Conservation (phyloP, 2,888 invertebrate species). For the Drosophila tanythrix region DNA sequence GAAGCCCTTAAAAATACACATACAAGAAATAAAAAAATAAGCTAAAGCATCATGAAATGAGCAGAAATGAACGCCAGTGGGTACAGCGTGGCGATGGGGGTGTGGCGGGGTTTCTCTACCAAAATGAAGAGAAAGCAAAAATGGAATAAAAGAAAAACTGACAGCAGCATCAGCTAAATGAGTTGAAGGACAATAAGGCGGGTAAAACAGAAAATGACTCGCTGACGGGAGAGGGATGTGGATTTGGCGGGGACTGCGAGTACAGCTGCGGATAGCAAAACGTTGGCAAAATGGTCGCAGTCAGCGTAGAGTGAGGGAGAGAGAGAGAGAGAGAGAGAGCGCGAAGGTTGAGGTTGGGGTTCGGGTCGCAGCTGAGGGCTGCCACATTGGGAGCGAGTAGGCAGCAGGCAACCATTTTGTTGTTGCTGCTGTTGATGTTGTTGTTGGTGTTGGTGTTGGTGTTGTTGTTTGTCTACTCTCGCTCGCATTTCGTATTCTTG, state of each 20-base stretch:
- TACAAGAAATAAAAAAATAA: conserved; percentile 2
- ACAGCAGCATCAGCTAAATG: conserved; percentile 71
- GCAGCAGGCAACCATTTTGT: conserved; percentile 64
- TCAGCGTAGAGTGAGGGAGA: not conserved
- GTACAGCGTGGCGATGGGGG: conserved; percentile 2
- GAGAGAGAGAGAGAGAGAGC: not conserved
- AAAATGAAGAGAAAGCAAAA: conserved; percentile 5
- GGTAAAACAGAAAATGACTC: conserved; percentile 13
- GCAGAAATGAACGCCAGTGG: conserved; percentile 16
- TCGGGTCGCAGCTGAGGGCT: conserved; percentile 5
- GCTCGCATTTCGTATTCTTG: not conserved
- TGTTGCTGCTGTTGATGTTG: conserved; percentile 46
- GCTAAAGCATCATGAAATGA: conserved; percentile 26
- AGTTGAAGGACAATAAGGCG: conserved; percentile 69
- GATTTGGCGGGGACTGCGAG: not conserved
- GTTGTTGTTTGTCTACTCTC: not conserved
- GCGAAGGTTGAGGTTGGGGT: not conserved
- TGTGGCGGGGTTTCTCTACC: not conserved
- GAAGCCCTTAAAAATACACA: conserved; percentile 40
- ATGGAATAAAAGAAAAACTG: conserved; percentile 27
- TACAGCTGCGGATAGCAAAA: conserved; percentile 66
- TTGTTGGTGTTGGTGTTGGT: conserved; percentile 39
- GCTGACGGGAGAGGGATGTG: not conserved
- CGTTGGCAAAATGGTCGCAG: conserved; percentile 73
- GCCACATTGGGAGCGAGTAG: conserved; percentile 48